phyloP scores from a whole-genome alignment of 1,140 invertebrate genomes.

The Ctenoplectra terminalis region DNA sequence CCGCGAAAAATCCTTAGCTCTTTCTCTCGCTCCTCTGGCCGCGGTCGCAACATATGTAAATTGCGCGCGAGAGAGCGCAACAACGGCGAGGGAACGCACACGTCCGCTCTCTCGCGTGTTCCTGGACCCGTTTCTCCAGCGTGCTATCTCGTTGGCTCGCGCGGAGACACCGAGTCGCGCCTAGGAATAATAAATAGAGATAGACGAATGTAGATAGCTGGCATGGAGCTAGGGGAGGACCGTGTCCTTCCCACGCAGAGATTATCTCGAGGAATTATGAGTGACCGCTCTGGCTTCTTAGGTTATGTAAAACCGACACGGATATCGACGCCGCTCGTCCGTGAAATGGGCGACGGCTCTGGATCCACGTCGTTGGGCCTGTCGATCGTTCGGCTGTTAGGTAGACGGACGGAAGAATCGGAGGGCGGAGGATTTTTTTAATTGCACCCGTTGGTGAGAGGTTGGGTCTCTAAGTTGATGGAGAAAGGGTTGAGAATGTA shows the following conservation, averaged over 20 bases:
- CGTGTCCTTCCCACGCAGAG: constrained; percentile 73
- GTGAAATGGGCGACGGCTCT: constrained; percentile 32
- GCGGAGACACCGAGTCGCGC: constrained; percentile 62
- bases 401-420: not conserved
- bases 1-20: constrained; percentile 57
- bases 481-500: not conserved
- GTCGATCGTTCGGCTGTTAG: not conserved
- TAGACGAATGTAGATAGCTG: constrained; percentile 71
- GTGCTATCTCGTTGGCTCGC: constrained; percentile 40
- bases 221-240: constrained; percentile 45
- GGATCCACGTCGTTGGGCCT: not conserved
- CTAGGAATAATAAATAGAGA: constrained; percentile 80
- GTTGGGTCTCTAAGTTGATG: not conserved
- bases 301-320: constrained; percentile 72
- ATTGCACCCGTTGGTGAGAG: too few relatives aligned
- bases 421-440: too few relatives aligned
- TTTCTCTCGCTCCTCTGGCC: not conserved
- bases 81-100: constrained; percentile 12
- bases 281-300: constrained; percentile 74
- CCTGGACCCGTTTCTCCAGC: constrained; percentile 21
- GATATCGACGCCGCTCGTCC: constrained; percentile 50
- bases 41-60: constrained; percentile 47
- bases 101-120: constrained; percentile 24
- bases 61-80: constrained; percentile 2
- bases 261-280: constrained; percentile 80